Evolutionary conservation across 1,140 invertebrate genomes (phyloP).

Genomic region (Pseudomyrmex dendroicus): DNA sequence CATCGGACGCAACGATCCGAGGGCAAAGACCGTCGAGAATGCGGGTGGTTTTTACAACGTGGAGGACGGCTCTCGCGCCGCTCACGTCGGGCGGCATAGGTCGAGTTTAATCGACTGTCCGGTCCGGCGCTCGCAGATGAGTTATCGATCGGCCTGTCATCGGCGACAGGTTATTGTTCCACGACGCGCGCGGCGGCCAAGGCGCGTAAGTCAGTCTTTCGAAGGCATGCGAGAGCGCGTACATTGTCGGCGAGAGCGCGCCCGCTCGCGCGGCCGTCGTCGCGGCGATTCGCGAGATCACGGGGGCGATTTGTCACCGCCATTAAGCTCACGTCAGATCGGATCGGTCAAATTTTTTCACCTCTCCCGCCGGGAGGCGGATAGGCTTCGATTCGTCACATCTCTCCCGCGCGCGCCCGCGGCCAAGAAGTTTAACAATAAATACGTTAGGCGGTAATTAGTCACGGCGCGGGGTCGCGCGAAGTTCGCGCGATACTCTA

Average conservation of each 20-base stretch:
- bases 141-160: constrained; percentile 68
- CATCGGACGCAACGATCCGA: constrained; percentile 45
- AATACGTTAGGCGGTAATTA: constrained; percentile 41
- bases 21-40: constrained; percentile 51
- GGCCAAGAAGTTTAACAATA: constrained; percentile 51
- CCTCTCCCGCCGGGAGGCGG: constrained; percentile 15
- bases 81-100: constrained; percentile 38
- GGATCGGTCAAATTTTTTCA: constrained; percentile 36
- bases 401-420: constrained; percentile 20
- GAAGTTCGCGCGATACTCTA: constrained; percentile 21
- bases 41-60: constrained; percentile 57
- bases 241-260: constrained; percentile 60
- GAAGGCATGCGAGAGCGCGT: constrained; percentile 55
- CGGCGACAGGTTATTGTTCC: constrained; percentile 71
- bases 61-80: constrained; percentile 27
- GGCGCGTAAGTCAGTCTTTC: constrained; percentile 61
- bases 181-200: constrained; percentile 41
- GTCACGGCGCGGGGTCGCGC: constrained; percentile 44
- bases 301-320: constrained; percentile 76
- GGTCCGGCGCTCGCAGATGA: constrained; percentile 61
- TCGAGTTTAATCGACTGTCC: constrained; percentile 66
- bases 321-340: constrained; percentile 74
- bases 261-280: constrained; percentile 20
- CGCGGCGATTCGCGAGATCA: constrained; percentile 50
- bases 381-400: constrained; percentile 57